phyloP scores from a whole-genome alignment of 2,888 invertebrate species.

The Ochropleura leucogaster region DNA sequence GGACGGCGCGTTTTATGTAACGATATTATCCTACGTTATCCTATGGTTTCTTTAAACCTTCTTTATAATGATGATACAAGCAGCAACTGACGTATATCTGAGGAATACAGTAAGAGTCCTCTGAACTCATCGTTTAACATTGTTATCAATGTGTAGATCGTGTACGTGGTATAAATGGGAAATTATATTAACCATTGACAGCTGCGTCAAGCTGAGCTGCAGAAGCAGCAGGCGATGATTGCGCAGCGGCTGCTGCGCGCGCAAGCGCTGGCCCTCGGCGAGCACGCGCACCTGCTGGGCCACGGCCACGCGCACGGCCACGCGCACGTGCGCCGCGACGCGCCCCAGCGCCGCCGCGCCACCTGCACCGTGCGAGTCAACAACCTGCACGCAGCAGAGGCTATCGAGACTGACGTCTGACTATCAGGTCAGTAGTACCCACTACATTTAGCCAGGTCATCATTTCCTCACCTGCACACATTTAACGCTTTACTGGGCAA shows the following conservation, averaged over 20 bases:
- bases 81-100: conserved; percentile 44
- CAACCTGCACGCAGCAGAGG: conserved; percentile 92
- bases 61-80: conserved; percentile 38
- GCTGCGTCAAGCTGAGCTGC: conserved; percentile 82
- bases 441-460: conserved; percentile 57
- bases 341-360: conserved; percentile 75
- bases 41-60: background rate
- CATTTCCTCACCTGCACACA: conserved; percentile 57
- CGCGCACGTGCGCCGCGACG: conserved; percentile 65
- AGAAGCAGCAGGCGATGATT: conserved; percentile 75
- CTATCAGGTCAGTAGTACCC: conserved; percentile 93
- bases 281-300: conserved; percentile 66
- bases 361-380: conserved; percentile 87
- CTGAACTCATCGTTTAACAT: conserved; percentile 10
- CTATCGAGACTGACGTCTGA: conserved; percentile 99
- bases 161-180: background rate
- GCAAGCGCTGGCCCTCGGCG: conserved; percentile 59
- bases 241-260: conserved; percentile 54
- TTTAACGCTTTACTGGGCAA: conserved; percentile 63
- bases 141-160: background rate
- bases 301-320: conserved; percentile 46
- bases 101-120: conserved; percentile 4
- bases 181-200: conserved; percentile 48
- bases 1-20: background rate
- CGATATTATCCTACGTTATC: background rate